phyloP scores from a whole-genome alignment of 2,113 vertebrate genomes.

The Peromyscus californicus region DNA sequence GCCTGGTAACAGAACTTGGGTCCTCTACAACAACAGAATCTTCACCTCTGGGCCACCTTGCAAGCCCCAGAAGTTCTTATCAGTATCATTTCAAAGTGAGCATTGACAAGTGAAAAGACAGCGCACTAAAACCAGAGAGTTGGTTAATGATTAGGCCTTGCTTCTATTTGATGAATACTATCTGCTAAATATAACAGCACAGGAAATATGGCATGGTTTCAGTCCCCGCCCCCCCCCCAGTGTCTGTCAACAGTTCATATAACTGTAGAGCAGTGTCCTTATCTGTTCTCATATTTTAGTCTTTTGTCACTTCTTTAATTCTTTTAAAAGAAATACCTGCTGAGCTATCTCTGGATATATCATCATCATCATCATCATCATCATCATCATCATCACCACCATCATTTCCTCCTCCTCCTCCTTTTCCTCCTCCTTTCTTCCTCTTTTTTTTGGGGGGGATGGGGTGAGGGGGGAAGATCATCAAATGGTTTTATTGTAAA shows the following conservation, averaged over 20 bases:
- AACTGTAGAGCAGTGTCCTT: background rate
- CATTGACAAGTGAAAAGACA: background rate
- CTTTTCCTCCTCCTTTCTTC: background rate
- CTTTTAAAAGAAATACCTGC: background rate
- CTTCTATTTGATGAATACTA: background rate
- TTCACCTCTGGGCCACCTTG: background rate
- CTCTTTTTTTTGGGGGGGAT: background rate
- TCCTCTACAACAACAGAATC: background rate
- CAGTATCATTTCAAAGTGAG: background rate
- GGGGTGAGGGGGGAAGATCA: background rate
- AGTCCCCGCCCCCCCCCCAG: background rate
- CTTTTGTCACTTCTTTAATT: background rate
- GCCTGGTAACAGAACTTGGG: background rate
- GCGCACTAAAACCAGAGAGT: background rate
- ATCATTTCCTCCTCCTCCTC: background rate
- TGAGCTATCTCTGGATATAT: background rate
- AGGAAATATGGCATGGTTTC: background rate
- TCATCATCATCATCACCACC: background rate
- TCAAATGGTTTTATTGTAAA: conserved; percentile 64
- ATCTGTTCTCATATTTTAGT: background rate
- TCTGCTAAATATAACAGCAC: background rate
- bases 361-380: too few species aligned
- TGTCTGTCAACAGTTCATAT: background rate
- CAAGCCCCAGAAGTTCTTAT: background rate
- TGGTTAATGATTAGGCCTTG: background rate